Conservation (phyloP, 1,140 invertebrate genomes). For the Cydia pomonella region DNA sequence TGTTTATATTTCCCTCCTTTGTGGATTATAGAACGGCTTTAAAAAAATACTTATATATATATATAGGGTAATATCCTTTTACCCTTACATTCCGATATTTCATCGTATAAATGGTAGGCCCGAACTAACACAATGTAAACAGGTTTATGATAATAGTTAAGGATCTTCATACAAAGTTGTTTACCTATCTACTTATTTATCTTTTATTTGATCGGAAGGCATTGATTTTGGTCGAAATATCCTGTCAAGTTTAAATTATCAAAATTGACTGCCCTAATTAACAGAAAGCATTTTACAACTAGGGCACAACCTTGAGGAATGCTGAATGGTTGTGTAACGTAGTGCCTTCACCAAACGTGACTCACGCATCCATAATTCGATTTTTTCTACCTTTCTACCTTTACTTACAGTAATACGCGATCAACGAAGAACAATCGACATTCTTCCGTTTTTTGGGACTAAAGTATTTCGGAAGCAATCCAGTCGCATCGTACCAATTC, state of each 20-base stretch:
- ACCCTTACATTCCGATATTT: too few species aligned
- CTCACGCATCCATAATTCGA: neutral
- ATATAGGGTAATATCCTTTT: too few species aligned
- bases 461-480: neutral
- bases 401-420: constrained; percentile 8
- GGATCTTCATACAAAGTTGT: too few species aligned
- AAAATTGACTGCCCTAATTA: neutral
- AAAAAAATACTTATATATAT: too few species aligned
- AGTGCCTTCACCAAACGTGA: neutral
- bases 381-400: neutral
- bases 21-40: too few species aligned
- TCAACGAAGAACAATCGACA: neutral
- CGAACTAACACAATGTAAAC: too few species aligned
- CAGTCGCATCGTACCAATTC: neutral
- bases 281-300: constrained; percentile 19
- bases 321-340: constrained; percentile 6
- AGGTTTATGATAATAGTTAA: too few species aligned
- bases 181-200: too few species aligned
- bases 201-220: too few species aligned
- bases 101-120: too few species aligned
- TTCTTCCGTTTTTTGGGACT: neutral
- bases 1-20: too few species aligned
- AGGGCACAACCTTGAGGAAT: constrained; percentile 4
- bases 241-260: neutral
- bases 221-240: too few species aligned